phyloP scores from a whole-genome alignment of 1,140 invertebrate species.

The Melitaea cinxia region DNA sequence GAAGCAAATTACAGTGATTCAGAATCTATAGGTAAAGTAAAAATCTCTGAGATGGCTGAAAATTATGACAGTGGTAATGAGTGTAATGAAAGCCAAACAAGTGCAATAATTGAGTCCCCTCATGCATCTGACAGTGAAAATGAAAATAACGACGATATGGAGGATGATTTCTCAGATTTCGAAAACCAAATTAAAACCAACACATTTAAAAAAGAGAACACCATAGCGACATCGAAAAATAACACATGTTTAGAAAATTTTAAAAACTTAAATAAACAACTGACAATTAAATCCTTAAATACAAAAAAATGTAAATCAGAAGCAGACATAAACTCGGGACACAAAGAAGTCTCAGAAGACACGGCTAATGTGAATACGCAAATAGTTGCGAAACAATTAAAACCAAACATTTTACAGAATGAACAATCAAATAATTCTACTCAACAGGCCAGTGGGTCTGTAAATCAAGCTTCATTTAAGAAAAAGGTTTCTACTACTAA shows the following conservation, averaged over 20 bases:
- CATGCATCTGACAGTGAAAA: conserved; percentile 48
- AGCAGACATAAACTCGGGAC: conserved; percentile 18
- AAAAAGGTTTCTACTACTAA: conserved; percentile 49
- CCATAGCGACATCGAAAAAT: neutral
- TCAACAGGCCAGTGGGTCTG: conserved; percentile 24
- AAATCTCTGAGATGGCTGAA: conserved; percentile 62
- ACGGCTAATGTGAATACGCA: conserved; percentile 32
- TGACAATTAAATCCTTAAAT: conserved; percentile 60
- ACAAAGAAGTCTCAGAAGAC: conserved; percentile 30
- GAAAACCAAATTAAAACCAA: conserved; percentile 47
- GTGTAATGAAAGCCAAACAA: conserved; percentile 36
- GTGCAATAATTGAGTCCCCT: conserved; percentile 49
- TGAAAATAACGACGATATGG: conserved; percentile 45
- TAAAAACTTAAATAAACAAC: conserved; percentile 60
- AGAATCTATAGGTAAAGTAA: conserved; percentile 51
- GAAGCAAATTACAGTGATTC: conserved; percentile 50
- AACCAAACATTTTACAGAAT: conserved; percentile 11
- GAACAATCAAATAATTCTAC: conserved; percentile 15
- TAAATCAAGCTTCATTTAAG: conserved; percentile 39
- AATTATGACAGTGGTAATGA: conserved; percentile 44
- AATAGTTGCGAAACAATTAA: conserved; percentile 23
- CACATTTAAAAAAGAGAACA: conserved; percentile 37
- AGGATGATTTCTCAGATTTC: conserved; percentile 44
- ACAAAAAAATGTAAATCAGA: conserved; percentile 42
- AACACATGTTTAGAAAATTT: conserved; percentile 44